Conservation (phyloP, 2,797 vertebrate species). For the Alfaro cultratus region DNA sequence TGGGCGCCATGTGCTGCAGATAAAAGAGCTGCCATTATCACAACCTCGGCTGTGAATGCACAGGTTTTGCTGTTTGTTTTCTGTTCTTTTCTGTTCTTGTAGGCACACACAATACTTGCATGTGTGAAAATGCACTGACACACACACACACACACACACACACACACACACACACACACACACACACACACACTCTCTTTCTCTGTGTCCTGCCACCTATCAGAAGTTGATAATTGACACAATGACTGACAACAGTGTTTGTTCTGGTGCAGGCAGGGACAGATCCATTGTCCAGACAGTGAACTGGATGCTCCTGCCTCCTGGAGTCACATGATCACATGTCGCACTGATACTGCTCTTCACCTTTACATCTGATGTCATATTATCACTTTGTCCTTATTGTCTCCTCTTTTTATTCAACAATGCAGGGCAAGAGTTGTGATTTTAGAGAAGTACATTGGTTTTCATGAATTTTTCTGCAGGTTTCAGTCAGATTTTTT, state of each 20-base stretch:
- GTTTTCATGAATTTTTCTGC: background rate
- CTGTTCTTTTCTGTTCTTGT: constrained; percentile 15
- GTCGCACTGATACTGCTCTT: constrained; percentile 32
- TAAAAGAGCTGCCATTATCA: constrained; percentile 32
- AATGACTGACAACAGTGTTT: constrained; percentile 21
- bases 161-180: background rate
- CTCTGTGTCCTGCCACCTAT: constrained; percentile 7
- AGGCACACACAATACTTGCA: constrained; percentile 6
- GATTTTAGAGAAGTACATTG: background rate
- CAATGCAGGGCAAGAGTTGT: background rate
- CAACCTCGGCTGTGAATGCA: constrained; percentile 10
- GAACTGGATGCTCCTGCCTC: constrained; percentile 43
- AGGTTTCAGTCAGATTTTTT: background rate
- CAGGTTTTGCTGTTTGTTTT: constrained; percentile 1
- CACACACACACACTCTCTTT: constrained; percentile 9
- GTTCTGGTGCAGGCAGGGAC: constrained; percentile 30
- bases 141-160: background rate
- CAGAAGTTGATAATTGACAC: constrained; percentile 43
- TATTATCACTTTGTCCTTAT: constrained; percentile 4
- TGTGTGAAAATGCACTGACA: constrained; percentile 9
- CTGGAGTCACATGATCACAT: constrained; percentile 61
- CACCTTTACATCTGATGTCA: constrained; percentile 17
- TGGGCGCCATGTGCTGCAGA: constrained; percentile 42
- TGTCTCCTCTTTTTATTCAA: background rate
- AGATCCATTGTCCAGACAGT: constrained; percentile 60